Evolutionary conservation across 1,140 invertebrate genomes (phyloP).

Genomic region (Pinna nobilis): DNA sequence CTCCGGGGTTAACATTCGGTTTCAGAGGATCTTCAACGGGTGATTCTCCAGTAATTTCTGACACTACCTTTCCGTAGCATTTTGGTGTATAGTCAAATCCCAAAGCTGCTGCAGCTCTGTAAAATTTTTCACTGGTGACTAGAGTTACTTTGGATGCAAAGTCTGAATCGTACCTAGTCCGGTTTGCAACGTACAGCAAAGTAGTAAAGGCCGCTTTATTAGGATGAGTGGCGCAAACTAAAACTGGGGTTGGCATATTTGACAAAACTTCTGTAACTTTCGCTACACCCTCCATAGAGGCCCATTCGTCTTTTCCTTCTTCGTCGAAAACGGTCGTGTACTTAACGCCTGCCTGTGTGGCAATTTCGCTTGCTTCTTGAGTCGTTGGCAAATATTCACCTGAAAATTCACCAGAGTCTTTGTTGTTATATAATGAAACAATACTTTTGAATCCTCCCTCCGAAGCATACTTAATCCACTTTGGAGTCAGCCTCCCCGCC

Average conservation of each 20-base stretch:
- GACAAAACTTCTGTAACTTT: conserved; percentile 49
- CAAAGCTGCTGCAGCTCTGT: conserved; percentile 55
- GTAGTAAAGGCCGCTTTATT: conserved; percentile 48
- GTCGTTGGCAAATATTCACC: conserved; percentile 55
- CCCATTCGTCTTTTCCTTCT: conserved; percentile 53
- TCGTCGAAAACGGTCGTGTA: conserved; percentile 49
- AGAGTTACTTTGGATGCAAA: conserved; percentile 40
- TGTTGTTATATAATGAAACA: conserved; percentile 58
- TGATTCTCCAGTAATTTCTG: conserved; percentile 57
- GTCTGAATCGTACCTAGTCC: conserved; percentile 27
- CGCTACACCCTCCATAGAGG: conserved; percentile 49
- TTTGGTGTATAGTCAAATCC: conserved; percentile 60
- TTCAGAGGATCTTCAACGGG: conserved; percentile 49
- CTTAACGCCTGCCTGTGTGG: conserved; percentile 48
- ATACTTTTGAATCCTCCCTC: conserved; percentile 65
- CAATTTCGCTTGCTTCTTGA: conserved; percentile 43
- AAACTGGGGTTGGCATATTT: conserved; percentile 40
- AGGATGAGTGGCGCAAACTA: conserved; percentile 44
- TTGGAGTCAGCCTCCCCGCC: conserved; percentile 59
- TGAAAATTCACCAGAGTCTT: conserved; percentile 49
- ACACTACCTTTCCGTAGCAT: conserved; percentile 47
- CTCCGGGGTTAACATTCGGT: too few relatives aligned
- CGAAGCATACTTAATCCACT: conserved; percentile 63
- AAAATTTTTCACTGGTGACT: conserved; percentile 51
- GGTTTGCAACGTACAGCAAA: conserved; percentile 52